Base-by-base conservation (phyloP, 1,140 invertebrate species). In the Parapsyche elsis region DNA sequence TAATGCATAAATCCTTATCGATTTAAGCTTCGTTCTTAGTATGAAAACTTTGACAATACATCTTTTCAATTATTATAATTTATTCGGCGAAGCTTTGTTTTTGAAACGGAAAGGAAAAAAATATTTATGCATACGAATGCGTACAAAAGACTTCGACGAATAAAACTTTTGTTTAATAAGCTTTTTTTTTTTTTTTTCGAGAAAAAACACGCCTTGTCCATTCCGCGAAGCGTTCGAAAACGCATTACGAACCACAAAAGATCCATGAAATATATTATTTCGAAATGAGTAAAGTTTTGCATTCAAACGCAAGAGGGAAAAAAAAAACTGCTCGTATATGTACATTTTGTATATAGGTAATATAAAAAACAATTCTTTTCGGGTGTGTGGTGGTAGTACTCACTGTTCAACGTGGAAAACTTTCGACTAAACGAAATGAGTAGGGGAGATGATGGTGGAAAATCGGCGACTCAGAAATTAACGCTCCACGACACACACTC, bases 401-500 rank as follows among this genome's bases (percentile, higher is more conserved):
- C 14, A 9, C 64, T 14, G 64, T 12, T 12, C 12, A 26, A 67
- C 24, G 64, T 26, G 10, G 57, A 19, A 21, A 16, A 21, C 14
- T 21, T 16, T 9, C 21, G 64, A 67, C 64, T 67, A 26, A 67
- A 67, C 64, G 64, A 67, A 67, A 67, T 23, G 64, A 67, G 24
- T 30, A 67, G 24, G 49, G 49, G 49, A 16, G 10, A 14, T 53
- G 24, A 67, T 24, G 24, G 19, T 24, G 21, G 64, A 67, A 67
- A 67, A 67, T 67, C 64, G 64, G 23, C 64, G 64, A 67, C 64
- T 67, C 64, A 67, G 64, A 67, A 67, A 67, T 67, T 67, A 67
- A 67, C 64, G 64, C 64, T 67, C 24, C 19, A 67, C 64, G 23
- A 67, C 64, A 67, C 64, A 67, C 64, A 67, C 21, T 67, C 64